Conservation (phyloP, 2,797 vertebrate species). For the Falco novaeseelandiae region DNA sequence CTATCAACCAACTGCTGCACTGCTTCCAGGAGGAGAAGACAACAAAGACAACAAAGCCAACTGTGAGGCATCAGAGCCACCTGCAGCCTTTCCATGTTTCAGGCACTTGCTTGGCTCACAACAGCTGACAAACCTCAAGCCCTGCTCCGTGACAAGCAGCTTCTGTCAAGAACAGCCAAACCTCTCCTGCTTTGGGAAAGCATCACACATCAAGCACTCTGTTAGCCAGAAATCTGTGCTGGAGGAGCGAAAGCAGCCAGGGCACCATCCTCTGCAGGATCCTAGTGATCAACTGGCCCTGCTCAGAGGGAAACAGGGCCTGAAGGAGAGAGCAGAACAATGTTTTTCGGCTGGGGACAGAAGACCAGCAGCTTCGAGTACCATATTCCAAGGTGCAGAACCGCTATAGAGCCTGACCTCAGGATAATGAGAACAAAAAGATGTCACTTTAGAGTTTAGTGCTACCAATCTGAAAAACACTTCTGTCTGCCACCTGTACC, state of each 20-base stretch:
- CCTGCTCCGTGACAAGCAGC: background rate
- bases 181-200: background rate
- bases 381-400: background rate
- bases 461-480: background rate
- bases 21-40: background rate
- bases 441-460: background rate
- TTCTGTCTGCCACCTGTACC: background rate
- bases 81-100: background rate
- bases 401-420: background rate
- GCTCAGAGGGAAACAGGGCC: background rate
- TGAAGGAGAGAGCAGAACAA: background rate
- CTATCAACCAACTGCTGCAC: fast-evolving
- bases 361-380: background rate
- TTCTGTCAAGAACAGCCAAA: fast-evolving
- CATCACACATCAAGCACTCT: background rate
- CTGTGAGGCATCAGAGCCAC: background rate
- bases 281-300: background rate
- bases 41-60: background rate
- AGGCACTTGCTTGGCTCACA: background rate
- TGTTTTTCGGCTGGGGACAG: background rate
- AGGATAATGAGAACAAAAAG: background rate
- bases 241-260: background rate
- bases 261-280: background rate
- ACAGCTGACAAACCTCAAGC: background rate
- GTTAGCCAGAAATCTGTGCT: background rate